phyloP scores from a whole-genome alignment of 2,113 vertebrate species.

The Burhinus oedicnemus region DNA sequence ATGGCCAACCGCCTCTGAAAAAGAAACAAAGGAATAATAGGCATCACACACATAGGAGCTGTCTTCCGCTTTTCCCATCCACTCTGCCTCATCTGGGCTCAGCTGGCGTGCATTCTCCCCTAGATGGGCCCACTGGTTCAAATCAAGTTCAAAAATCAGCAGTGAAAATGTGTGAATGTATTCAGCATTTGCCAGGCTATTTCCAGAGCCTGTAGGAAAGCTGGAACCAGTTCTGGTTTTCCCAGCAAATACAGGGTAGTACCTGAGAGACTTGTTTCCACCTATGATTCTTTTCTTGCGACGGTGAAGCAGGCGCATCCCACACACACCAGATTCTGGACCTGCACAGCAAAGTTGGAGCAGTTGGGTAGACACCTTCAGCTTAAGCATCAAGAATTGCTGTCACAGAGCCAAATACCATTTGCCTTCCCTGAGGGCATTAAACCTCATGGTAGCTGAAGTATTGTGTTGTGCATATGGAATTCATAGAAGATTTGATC shows the following conservation, averaged over 20 bases:
- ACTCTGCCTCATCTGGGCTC: neutral
- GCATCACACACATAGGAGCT: neutral
- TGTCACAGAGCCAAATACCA: neutral
- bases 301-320: constrained; percentile 66
- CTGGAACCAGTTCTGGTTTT: neutral
- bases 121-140: neutral
- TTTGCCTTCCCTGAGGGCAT: neutral
- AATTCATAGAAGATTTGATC: neutral
- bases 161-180: neutral
- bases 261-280: constrained; percentile 85
- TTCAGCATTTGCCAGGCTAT: neutral
- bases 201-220: neutral
- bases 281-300: constrained; percentile 80
- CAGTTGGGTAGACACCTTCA: neutral
- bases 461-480: neutral
- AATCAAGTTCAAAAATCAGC: neutral
- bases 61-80: neutral
- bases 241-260: neutral
- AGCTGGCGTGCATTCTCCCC: neutral
- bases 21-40: neutral
- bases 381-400: neutral
- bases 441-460: neutral
- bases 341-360: constrained; percentile 49
- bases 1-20: constrained; percentile 86
- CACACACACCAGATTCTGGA: constrained; percentile 52